A percentile compares a stretch with the other conserved stretches of the same genome.
Evolutionary conservation across 2,888 invertebrate genomes (phyloP).

Genomic region (Drosophila kambysellisi): DNA sequence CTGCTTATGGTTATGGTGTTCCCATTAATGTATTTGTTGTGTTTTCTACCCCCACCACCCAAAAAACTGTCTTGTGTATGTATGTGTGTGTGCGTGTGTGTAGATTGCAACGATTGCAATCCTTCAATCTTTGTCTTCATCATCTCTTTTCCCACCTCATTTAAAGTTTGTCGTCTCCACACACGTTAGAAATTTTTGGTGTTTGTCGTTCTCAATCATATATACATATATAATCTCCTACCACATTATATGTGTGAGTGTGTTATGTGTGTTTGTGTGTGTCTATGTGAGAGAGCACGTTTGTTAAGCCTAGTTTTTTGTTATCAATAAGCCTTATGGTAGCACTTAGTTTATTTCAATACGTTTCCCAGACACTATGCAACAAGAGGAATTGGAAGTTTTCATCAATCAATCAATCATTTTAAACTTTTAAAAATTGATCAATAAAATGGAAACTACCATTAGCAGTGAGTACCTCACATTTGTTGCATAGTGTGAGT

Average conservation of each 20-base stretch:
- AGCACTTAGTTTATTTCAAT: conserved; percentile 33
- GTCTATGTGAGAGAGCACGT: conserved; percentile 39
- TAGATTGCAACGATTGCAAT: conserved; percentile 19
- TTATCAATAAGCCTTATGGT: conserved; percentile 45
- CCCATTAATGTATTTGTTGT: conserved; percentile 44
- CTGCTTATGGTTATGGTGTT: conserved; percentile 75
- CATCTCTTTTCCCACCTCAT: conserved; percentile 1
- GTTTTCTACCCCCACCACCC: conserved; percentile 6
- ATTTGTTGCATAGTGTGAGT: conserved; percentile 40
- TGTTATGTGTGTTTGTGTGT: conserved; percentile 11
- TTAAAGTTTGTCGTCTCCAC: conserved; percentile 22
- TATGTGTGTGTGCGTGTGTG: conserved; percentile 38
- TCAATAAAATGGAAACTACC: not conserved
- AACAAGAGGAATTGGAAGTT: not conserved
- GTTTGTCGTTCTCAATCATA: conserved; percentile 45
- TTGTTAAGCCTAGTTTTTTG: conserved; percentile 48
- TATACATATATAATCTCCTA: not conserved
- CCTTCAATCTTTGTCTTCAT: conserved; percentile 16
- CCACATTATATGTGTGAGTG: not conserved
- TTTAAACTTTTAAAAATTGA: not conserved
- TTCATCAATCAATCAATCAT: not conserved
- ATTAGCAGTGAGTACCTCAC: not conserved
- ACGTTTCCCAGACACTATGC: conserved; percentile 28
- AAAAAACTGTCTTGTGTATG: not conserved
- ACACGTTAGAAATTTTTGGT: conserved; percentile 37